These are phyloP conservation scores for Gyrodactylus salaris DNA, from an alignment of 1,140 invertebrate genomes.

Conservation along the genomic window DNA sequence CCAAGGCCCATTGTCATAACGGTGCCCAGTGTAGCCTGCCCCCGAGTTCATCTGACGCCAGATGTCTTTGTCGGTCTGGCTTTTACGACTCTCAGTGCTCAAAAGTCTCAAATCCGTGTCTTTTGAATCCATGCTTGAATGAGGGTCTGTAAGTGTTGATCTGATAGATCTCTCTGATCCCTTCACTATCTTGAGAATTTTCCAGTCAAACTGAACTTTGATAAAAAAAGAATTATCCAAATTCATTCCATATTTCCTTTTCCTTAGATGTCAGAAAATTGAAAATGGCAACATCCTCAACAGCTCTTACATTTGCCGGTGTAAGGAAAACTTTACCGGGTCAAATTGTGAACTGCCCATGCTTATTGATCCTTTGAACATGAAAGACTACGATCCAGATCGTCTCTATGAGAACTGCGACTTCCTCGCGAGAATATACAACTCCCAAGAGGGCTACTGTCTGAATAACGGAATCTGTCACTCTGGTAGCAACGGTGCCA, in stretches of 20 bases:
- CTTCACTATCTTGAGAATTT: too few species aligned
- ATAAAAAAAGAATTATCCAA: too few species aligned
- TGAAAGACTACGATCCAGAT: not conserved
- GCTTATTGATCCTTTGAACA: not conserved
- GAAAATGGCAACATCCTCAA: not conserved
- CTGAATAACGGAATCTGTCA: not conserved
- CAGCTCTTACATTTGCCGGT: not conserved
- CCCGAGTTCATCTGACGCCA: not conserved
- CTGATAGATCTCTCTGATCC: too few species aligned
- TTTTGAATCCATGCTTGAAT: not conserved
- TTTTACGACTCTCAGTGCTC: not conserved
- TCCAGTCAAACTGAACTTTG: too few species aligned
- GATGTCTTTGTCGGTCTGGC: not conserved
- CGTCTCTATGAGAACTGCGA: not conserved
- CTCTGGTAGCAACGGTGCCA: not conserved
- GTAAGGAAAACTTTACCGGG: constrained; percentile 5
- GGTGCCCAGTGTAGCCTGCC: not conserved
- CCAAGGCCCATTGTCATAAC: not conserved
- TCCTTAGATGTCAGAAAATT: not conserved
- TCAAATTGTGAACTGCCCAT: constrained; percentile 4
- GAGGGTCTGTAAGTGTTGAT: too few species aligned
- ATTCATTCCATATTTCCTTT: too few species aligned
- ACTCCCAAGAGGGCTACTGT: not conserved
- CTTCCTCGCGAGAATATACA: not conserved
- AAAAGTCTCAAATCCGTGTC: not conserved